Conservation (phyloP, 2,888 invertebrate species). For the Polietes domitor region DNA sequence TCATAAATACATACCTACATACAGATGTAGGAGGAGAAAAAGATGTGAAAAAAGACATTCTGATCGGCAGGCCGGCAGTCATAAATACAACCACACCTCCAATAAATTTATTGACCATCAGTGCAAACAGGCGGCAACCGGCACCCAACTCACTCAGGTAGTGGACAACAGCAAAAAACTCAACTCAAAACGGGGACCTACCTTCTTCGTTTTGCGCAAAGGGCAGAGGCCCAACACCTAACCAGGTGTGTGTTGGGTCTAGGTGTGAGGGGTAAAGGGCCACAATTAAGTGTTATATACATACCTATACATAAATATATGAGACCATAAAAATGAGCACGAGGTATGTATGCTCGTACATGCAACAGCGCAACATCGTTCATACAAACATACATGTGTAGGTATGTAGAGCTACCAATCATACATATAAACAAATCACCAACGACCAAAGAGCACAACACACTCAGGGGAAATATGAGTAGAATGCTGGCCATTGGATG, state of each 20-base stretch:
- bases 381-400: not conserved
- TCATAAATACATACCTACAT: constrained; percentile 47
- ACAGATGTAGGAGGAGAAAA: not conserved
- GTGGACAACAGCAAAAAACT: not conserved
- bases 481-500: constrained; percentile 59
- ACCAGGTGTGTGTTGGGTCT: too few relatives aligned
- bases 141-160: constrained; percentile 16
- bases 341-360: constrained; percentile 13
- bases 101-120: constrained; percentile 41
- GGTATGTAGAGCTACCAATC: not conserved
- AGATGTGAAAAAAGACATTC: not conserved
- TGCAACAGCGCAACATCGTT: not conserved
- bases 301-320: constrained; percentile 27
- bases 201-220: not conserved
- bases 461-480: constrained; percentile 63
- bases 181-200: constrained; percentile 2
- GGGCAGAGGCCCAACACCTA: not conserved
- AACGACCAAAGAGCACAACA: not conserved
- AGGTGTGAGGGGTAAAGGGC: constrained; percentile 10
- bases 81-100: constrained; percentile 53
- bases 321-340: constrained; percentile 50
- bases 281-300: constrained; percentile 17
- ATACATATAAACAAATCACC: constrained; percentile 1
- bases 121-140: not conserved
- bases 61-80: constrained; percentile 16